A percentile compares a stretch with the other conserved stretches of the same genome.
These are phyloP conservation scores for Dicyrtoma fusca DNA, from an alignment of 2,888 invertebrate genomes.

Conservation along the genomic window DNA sequence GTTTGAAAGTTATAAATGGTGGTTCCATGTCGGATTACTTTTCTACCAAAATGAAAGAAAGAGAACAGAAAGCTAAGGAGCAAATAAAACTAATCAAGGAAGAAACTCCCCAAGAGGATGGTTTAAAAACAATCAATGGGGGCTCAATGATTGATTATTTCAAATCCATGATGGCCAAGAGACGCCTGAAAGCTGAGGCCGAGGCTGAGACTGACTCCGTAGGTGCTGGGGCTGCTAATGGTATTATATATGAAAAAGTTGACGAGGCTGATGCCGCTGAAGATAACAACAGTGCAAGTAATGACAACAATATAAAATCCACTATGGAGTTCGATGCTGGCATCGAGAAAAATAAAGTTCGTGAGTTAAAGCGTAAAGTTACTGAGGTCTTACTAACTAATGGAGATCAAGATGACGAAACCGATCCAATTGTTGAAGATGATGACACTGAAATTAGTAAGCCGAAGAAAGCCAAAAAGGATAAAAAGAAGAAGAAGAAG, in stretches of 20 bases:
- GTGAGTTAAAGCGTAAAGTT: too few relatives aligned
- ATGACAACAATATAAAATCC: background rate
- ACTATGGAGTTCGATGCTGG: too few relatives aligned
- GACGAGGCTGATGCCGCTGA: background rate
- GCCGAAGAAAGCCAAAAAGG: conserved; percentile 12
- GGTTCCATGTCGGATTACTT: conserved; percentile 44
- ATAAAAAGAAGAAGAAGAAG: conserved; percentile 7
- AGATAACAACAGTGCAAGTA: background rate
- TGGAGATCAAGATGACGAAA: background rate
- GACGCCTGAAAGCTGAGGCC: background rate
- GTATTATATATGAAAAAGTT: background rate
- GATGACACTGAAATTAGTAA: background rate
- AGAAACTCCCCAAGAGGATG: background rate
- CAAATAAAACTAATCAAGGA: too few relatives aligned
- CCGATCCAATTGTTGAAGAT: background rate
- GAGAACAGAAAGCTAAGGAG: too few relatives aligned
- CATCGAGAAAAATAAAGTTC: too few relatives aligned
- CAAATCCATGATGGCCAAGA: conserved; percentile 10
- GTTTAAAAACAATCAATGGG: conserved; percentile 37
- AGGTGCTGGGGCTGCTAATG: background rate
- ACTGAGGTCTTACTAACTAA: too few relatives aligned
- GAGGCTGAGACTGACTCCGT: background rate
- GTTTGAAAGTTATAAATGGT: conserved; percentile 37
- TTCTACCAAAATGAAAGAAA: conserved; percentile 3
- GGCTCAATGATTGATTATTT: conserved; percentile 44